phyloP scores from a whole-genome alignment of 2,888 invertebrate genomes.

The Nemotelus nigrinus region DNA sequence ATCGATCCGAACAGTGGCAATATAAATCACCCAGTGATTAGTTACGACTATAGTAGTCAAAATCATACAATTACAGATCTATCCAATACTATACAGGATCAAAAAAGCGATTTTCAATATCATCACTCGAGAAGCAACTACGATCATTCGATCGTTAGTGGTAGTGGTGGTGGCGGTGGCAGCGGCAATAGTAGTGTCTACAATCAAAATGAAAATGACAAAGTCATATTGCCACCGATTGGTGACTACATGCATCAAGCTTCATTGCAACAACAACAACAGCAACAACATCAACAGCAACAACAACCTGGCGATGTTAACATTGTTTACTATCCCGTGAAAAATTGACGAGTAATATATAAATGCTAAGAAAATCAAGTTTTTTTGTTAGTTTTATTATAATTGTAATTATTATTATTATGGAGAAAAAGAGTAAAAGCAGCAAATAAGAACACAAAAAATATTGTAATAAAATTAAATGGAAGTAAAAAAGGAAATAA shows the following conservation, averaged over 20 bases:
- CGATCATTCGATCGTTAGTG: constrained; percentile 55
- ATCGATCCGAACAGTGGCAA: constrained; percentile 48
- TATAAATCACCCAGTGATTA: constrained; percentile 49
- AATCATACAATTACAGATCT: constrained; percentile 53
- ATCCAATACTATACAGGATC: constrained; percentile 51
- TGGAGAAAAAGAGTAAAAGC: constrained; percentile 18
- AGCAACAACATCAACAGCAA: constrained; percentile 42
- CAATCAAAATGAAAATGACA: constrained; percentile 49
- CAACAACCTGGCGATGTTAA: constrained; percentile 57
- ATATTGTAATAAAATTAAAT: constrained; percentile 20
- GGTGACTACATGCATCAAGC: constrained; percentile 62
- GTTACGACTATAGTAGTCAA: constrained; percentile 50
- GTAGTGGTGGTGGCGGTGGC: constrained; percentile 46
- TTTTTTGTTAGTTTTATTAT: constrained; percentile 35
- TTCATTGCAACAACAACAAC: constrained; percentile 49
- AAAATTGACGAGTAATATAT: constrained; percentile 54
- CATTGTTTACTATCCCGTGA: constrained; percentile 63
- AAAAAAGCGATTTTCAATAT: constrained; percentile 43
- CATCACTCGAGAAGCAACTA: constrained; percentile 53
- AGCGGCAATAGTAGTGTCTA: constrained; percentile 28
- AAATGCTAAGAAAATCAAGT: constrained; percentile 30
- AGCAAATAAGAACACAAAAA: constrained; percentile 31
- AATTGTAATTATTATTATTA: constrained; percentile 28
- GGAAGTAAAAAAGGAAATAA: constrained; percentile 15
- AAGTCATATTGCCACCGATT: constrained; percentile 59